Evolutionary conservation across 1,140 invertebrate species (phyloP).

Genomic region (Euschistus heros): DNA sequence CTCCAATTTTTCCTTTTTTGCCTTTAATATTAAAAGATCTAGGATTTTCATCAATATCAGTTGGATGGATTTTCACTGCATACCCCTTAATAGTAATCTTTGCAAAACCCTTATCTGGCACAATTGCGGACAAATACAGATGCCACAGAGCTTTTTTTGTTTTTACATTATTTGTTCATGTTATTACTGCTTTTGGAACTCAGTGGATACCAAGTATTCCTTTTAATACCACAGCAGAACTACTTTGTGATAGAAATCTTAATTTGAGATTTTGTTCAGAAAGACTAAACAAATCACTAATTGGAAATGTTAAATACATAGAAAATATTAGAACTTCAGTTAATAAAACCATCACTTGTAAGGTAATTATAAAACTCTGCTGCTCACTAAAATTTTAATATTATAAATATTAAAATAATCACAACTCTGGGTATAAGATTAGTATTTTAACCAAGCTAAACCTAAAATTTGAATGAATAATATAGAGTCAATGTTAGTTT

Average conservation of each 20-base stretch:
- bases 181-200: background rate
- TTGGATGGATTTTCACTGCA: constrained; percentile 9
- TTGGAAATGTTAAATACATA: background rate
- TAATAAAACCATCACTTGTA: background rate
- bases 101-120: background rate
- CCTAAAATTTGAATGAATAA: no score
- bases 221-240: background rate
- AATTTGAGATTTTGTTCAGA: background rate
- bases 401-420: no score
- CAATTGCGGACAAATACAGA: background rate
- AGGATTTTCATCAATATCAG: constrained; percentile 5
- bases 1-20: constrained; percentile 16
- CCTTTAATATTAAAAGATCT: constrained; percentile 18
- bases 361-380: background rate
- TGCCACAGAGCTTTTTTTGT: background rate
- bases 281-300: background rate
- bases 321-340: background rate
- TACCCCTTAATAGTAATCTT: constrained; percentile 2
- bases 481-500: no score
- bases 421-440: no score
- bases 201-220: background rate
- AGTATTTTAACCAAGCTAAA: no score
- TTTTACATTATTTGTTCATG: background rate
- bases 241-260: background rate
- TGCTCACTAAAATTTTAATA: no score